A percentile compares a stretch with the other conserved stretches of the same genome.
Conservation (phyloP, 2,888 invertebrate species). For the Dendrolimus houi region DNA sequence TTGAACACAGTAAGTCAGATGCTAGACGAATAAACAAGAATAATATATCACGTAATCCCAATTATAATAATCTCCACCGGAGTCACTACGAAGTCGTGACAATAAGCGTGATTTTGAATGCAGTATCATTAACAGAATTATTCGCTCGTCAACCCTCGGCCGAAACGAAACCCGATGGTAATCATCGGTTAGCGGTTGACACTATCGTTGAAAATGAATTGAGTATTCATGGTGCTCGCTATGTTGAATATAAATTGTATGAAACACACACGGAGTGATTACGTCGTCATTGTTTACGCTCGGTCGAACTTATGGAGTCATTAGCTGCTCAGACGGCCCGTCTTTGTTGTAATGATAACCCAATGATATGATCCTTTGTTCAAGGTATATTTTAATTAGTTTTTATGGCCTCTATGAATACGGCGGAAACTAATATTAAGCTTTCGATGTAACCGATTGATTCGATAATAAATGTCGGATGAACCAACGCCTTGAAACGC, state of each 20-base stretch:
- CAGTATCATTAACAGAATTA: background rate
- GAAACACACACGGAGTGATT: conserved; percentile 29
- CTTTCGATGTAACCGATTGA: background rate
- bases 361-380: conserved; percentile 31
- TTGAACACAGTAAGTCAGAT: background rate
- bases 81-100: background rate
- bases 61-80: background rate
- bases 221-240: conserved; percentile 35
- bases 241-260: conserved; percentile 42
- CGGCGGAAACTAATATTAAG: background rate
- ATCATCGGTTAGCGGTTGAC: conserved; percentile 46
- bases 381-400: conserved; percentile 29
- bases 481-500: too few relatives aligned
- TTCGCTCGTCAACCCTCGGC: conserved; percentile 10
- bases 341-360: conserved; percentile 29
- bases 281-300: conserved; percentile 46
- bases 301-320: conserved; percentile 33
- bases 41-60: background rate
- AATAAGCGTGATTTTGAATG: background rate
- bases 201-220: conserved; percentile 55
- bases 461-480: too few relatives aligned
- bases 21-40: background rate
- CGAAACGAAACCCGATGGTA: conserved; percentile 36
- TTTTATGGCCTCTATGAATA: conserved; percentile 21
- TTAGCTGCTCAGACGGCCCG: conserved; percentile 27